Evolutionary conservation across 2,113 vertebrate genomes (phyloP).

Genomic region (Ginglymostoma cirratum): DNA sequence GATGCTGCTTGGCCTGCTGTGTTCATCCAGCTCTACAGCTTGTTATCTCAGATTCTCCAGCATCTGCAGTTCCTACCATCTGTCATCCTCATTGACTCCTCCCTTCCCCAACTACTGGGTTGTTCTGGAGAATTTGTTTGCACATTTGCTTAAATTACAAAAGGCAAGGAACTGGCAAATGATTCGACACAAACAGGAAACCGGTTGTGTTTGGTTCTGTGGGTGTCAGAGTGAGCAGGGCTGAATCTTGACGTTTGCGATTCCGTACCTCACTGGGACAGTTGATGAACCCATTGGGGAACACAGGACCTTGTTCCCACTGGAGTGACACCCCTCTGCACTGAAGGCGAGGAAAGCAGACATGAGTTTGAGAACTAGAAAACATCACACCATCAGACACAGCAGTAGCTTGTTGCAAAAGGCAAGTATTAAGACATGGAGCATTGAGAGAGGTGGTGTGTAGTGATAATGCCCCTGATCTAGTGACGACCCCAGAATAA

Average conservation of each 20-base stretch:
- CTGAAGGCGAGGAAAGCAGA: not conserved
- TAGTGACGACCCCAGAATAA: too few species aligned
- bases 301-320: not conserved
- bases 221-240: not conserved
- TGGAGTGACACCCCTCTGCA: not conserved
- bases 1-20: too few species aligned
- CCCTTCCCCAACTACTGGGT: not conserved
- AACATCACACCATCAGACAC: not conserved
- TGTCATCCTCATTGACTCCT: not conserved
- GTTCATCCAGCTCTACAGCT: too few species aligned
- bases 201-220: not conserved
- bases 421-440: not conserved
- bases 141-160: not conserved
- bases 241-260: not conserved
- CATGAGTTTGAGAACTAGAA: not conserved
- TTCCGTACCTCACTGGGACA: not conserved
- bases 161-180: not conserved
- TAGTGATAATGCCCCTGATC: too few species aligned
- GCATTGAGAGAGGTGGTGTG: too few species aligned
- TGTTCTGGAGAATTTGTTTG: not conserved
- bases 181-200: not conserved
- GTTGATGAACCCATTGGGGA: not conserved
- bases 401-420: not conserved
- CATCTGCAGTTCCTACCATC: too few species aligned
- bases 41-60: too few species aligned